phyloP scores from a whole-genome alignment of 1,140 invertebrate species.

The Mactra quadrangularis region DNA sequence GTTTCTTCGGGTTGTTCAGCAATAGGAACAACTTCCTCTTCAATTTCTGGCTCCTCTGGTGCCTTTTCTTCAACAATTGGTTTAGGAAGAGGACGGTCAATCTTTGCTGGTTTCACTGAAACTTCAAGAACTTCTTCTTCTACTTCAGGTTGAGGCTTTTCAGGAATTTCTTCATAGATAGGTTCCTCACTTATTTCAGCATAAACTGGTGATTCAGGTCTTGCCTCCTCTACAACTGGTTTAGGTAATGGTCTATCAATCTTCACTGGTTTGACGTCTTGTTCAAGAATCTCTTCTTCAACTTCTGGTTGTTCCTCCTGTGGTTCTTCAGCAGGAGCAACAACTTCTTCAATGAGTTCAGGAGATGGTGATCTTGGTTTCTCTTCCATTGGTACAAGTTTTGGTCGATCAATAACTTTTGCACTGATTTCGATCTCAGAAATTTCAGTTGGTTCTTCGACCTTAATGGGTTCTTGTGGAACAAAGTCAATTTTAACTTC shows the following conservation, averaged over 20 bases:
- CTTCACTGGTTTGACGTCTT: constrained; percentile 65
- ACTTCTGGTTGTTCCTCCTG: constrained; percentile 67
- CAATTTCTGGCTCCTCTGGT: constrained; percentile 69
- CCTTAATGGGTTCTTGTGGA: no score
- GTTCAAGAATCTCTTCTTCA: constrained; percentile 76
- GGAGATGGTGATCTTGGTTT: constrained; percentile 51
- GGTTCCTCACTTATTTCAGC: constrained; percentile 49
- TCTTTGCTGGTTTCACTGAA: constrained; percentile 63
- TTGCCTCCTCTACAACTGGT: constrained; percentile 41
- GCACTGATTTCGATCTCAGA: constrained; percentile 60
- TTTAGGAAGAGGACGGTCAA: constrained; percentile 67
- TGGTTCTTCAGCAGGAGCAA: constrained; percentile 16
- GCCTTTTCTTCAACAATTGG: constrained; percentile 58
- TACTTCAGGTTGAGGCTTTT: constrained; percentile 66
- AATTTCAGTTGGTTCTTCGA: constrained; percentile 40
- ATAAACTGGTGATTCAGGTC: constrained; percentile 48
- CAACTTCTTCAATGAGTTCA: constrained; percentile 37
- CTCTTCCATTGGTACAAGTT: constrained; percentile 65
- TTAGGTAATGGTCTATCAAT: constrained; percentile 68
- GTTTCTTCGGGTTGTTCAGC: constrained; percentile 66
- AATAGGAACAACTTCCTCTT: constrained; percentile 58
- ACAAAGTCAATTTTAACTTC: constrained; percentile 11
- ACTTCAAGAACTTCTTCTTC: constrained; percentile 76
- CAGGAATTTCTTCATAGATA: constrained; percentile 59
- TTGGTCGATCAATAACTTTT: constrained; percentile 75